Percentiles rank a stretch among this genome's conserved stretches.
These are phyloP conservation scores for Cassiopea xamachana DNA, from an alignment of 30 jellyfish, hydroid and myxozoan species.

Conservation along the genomic window DNA sequence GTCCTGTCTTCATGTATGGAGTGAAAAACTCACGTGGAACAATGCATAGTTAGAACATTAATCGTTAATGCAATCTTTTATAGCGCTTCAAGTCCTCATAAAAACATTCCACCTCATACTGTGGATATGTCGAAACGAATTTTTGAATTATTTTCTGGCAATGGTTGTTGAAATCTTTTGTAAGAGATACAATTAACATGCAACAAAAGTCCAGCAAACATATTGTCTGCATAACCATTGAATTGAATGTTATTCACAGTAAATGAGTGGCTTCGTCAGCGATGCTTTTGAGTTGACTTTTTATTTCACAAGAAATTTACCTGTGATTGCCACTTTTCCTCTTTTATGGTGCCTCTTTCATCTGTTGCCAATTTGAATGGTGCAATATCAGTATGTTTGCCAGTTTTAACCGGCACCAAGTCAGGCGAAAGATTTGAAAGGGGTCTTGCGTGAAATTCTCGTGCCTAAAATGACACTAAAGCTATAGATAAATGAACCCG, in stretches of 20 bases:
- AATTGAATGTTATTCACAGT: background rate
- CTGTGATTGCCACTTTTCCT: conserved; percentile 79
- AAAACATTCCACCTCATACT: too few relatives aligned
- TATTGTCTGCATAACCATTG: too few relatives aligned
- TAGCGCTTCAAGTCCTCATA: too few relatives aligned
- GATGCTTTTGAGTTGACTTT: background rate
- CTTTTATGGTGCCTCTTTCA: conserved; percentile 70
- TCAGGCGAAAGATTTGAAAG: conserved; percentile 93
- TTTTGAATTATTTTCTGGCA: too few relatives aligned
- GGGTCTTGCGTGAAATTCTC: conserved; percentile 95
- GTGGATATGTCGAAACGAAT: too few relatives aligned
- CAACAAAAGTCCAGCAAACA: too few relatives aligned
- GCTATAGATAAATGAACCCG: background rate
- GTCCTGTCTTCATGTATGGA: too few relatives aligned
- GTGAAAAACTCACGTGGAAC: too few relatives aligned
- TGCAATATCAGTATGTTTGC: conserved; percentile 68
- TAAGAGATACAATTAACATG: too few relatives aligned
- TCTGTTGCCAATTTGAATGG: conserved; percentile 88
- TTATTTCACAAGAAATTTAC: conserved; percentile 8
- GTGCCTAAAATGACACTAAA: conserved; percentile 49
- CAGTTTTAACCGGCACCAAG: conserved; percentile 57
- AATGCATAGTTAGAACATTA: too few relatives aligned
- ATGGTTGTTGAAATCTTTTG: too few relatives aligned
- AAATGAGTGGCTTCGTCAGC: background rate
- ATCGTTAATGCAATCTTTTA: too few relatives aligned